These are phyloP conservation scores for Ursus arctos DNA, from an alignment of 2,113 vertebrate species.

Conservation along the genomic window DNA sequence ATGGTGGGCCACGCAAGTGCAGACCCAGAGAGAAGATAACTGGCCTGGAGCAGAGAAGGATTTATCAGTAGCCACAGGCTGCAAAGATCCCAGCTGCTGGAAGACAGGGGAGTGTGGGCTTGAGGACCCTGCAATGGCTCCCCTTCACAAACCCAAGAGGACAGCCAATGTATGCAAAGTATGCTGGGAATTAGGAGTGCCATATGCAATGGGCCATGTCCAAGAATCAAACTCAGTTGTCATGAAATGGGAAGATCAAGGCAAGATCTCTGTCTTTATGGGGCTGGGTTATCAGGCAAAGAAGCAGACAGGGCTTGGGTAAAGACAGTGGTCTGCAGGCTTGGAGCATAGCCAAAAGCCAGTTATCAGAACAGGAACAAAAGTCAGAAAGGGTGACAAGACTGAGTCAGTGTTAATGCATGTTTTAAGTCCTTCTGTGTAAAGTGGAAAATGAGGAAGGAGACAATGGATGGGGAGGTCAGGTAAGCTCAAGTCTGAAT, in stretches of 20 bases:
- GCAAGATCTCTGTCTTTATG: rapidly evolving
- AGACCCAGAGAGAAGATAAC: too few species aligned
- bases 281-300: rapidly evolving
- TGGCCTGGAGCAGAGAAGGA: rapidly evolving
- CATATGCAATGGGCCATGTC: not conserved
- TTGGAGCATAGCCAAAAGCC: too few species aligned
- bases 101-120: too few species aligned
- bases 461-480: not conserved
- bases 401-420: not conserved
- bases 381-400: not conserved
- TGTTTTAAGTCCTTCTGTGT: not conserved
- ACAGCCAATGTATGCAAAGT: not conserved
- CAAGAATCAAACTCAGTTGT: not conserved
- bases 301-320: not conserved
- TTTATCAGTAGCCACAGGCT: rapidly evolving
- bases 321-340: not conserved
- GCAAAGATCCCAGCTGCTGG: rapidly evolving
- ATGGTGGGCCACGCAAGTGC: not conserved
- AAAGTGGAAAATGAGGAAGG: not conserved
- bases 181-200: not conserved
- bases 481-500: rapidly evolving
- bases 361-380: not conserved
- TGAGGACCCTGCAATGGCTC: rapidly evolving
- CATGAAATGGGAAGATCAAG: not conserved
- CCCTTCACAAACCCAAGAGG: too few species aligned